phyloP scores from a whole-genome alignment of 35 echinoderm and acorn worm species.

The Eucidaris tribuloides region DNA sequence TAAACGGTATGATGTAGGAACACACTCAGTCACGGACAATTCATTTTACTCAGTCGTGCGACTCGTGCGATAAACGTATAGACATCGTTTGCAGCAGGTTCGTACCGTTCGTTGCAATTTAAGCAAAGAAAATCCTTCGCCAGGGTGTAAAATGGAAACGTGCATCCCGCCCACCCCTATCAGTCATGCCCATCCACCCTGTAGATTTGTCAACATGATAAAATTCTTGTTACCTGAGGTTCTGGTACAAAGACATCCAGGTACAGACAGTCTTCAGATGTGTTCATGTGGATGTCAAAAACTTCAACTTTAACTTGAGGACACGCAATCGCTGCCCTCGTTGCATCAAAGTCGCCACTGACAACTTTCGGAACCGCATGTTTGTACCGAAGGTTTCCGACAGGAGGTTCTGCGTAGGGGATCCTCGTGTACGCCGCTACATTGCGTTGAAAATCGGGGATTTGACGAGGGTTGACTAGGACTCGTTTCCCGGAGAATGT shows the following conservation, averaged over 20 bases:
- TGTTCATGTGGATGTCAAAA: neutral
- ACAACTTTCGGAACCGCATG: conserved; percentile 1
- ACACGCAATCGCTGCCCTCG: neutral
- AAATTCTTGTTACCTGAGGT: neutral
- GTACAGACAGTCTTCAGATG: conserved; percentile 28
- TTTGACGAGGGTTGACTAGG: neutral
- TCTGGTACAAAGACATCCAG: conserved; percentile 31
- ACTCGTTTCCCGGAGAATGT: neutral
- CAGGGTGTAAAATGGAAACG: too few species aligned
- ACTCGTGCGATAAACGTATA: too few species aligned
- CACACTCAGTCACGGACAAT: too few species aligned
- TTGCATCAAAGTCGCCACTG: neutral
- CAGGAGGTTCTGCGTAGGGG: conserved; percentile 26
- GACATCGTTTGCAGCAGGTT: too few species aligned
- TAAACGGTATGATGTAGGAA: too few species aligned
- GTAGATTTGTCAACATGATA: too few species aligned
- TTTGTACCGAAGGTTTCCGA: conserved; percentile 13
- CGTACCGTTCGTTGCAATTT: too few species aligned
- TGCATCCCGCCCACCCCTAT: too few species aligned
- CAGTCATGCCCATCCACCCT: too few species aligned
- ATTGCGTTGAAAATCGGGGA: conserved; percentile 3
- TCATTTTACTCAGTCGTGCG: too few species aligned
- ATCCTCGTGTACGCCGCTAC: conserved; percentile 3
- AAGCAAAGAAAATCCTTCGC: too few species aligned
- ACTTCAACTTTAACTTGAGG: neutral